These are phyloP conservation scores for Ploceus nigricollis DNA, from an alignment of 2,113 vertebrate genomes.

Conservation along the genomic window DNA sequence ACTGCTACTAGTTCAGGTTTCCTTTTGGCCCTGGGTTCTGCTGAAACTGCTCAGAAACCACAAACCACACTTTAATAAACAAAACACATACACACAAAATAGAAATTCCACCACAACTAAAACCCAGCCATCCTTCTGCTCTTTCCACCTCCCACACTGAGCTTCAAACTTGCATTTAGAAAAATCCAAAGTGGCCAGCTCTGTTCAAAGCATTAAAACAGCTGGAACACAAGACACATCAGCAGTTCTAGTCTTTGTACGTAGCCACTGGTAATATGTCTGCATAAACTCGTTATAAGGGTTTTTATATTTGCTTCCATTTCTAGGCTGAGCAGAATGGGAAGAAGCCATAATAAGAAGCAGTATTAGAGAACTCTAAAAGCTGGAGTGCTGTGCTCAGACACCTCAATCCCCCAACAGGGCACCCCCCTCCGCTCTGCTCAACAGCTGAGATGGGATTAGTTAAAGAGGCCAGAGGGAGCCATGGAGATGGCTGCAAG, in stretches of 20 bases:
- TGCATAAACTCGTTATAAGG: neutral
- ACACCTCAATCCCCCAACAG: rapidly evolving
- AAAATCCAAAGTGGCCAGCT: neutral
- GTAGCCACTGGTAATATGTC: neutral
- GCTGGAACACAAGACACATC: neutral
- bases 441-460: neutral
- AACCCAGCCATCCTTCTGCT: neutral
- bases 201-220: neutral
- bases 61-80: neutral
- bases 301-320: neutral
- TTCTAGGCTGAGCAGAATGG: neutral
- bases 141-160: neutral
- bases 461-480: neutral
- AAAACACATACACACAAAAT: neutral
- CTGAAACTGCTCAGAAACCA: constrained; percentile 7
- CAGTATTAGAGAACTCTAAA: neutral
- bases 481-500: neutral
- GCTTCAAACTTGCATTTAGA: neutral
- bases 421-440: rapidly evolving
- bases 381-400: neutral
- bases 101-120: constrained; percentile 1
- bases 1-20: neutral
- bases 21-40: neutral
- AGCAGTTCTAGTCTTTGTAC: neutral
- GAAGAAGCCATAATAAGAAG: neutral